These are phyloP conservation scores for Macropis europaea DNA, from an alignment of 2,888 invertebrate species.

Conservation along the genomic window DNA sequence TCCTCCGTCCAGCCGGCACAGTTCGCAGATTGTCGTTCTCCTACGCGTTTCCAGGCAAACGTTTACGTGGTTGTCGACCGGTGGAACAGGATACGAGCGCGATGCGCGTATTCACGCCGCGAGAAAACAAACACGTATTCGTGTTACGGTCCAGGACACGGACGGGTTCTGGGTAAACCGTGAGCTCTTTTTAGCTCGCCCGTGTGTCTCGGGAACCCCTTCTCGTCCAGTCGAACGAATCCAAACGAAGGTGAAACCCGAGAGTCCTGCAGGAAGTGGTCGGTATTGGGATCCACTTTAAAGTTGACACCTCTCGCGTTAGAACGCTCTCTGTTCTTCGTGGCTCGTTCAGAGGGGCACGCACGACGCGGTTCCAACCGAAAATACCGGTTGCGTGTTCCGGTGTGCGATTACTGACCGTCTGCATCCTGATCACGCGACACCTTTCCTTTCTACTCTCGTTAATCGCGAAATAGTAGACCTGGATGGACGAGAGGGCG, in stretches of 20 bases:
- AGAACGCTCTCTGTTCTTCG: slow-evolving; percentile 22
- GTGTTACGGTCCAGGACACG: slow-evolving; percentile 37
- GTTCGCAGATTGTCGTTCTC: too few relatives aligned
- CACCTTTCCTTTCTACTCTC: slow-evolving; percentile 33
- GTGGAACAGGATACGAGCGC: slow-evolving; percentile 41
- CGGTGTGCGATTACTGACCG: slow-evolving; percentile 51
- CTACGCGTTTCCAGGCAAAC: too few relatives aligned
- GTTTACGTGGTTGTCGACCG: slow-evolving; percentile 20
- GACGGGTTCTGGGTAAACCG: slow-evolving; percentile 13
- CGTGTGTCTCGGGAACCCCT: not conserved
- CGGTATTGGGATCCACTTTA: slow-evolving; percentile 55
- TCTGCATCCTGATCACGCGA: slow-evolving; percentile 55
- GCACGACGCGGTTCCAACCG: slow-evolving; percentile 18
- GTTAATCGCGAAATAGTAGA: too few relatives aligned
- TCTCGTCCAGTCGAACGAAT: not conserved
- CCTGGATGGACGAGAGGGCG: too few relatives aligned
- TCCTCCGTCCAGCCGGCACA: too few relatives aligned
- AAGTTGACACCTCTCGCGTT: slow-evolving; percentile 52
- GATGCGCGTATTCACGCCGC: slow-evolving; percentile 43
- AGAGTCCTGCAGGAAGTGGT: slow-evolving; percentile 47
- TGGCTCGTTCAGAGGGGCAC: slow-evolving; percentile 33
- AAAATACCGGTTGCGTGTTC: slow-evolving; percentile 51
- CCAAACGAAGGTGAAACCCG: slow-evolving; percentile 24
- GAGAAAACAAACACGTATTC: slow-evolving; percentile 55
- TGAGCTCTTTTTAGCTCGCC: too few relatives aligned